Evolutionary conservation across 2,888 invertebrate genomes (phyloP), one percentile per base, ranked within the genome.

Genomic region (Morpho deidamia): DNA sequence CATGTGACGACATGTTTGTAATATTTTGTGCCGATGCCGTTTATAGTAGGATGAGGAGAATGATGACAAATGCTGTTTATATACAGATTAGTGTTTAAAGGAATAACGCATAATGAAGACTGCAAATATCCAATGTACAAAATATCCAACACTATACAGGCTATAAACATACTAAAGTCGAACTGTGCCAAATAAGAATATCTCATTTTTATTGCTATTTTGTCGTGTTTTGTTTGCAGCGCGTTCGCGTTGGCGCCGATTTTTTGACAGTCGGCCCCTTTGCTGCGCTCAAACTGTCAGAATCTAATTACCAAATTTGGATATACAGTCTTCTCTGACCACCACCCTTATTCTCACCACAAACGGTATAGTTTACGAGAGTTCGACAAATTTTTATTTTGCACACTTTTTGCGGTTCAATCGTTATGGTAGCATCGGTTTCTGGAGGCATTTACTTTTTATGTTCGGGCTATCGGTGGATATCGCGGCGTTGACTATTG

Each of bases 261-360:
- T 78, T 82, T 81, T 84, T 84, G 86, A 86, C 86, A 85, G 82
- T 79, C 87, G 87, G 85, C 73, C 66, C 78, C 84, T 88, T 88
- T 88, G 83, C 74, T 72, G 76, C 77, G 77, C 76, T 77, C 81
- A 74, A 83, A 75, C 83, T 85, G 86, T 84, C 85, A 81, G 85
- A 87, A 87, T 87, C 83, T 85, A 86, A 88, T 88, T 87, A 87
- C 78, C 73, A 77, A 48, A 61, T 55, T 39, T 55, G 47, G 45
- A 33, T 42, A 38, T 14, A 10, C 48, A 35, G 45, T 50, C 56
- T 63, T 55, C 56, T n/a, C 40, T 12, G 33, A 4, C 2, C 9
- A 11, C 35, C 34, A 46, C 50, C 55, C 48, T 55, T 56, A 61
- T 51, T 51, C n/a, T 43, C 14, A 44, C 35, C 49, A 9, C 11